Evolutionary conservation across 2,797 vertebrate genomes (phyloP).

Genomic region (Carapus acus): DNA sequence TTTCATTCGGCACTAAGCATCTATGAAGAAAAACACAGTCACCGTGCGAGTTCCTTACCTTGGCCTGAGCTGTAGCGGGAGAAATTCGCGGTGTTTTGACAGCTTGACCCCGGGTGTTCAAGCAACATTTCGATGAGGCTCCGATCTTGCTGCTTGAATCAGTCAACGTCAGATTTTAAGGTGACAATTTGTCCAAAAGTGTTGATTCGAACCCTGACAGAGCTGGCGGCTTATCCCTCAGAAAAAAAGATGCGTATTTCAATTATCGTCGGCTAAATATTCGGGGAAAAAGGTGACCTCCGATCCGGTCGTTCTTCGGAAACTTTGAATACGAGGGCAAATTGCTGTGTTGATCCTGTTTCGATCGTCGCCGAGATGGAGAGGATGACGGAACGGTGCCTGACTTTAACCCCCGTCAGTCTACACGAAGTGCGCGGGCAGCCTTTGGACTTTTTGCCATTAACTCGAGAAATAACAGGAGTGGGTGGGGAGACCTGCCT

Average conservation of each 20-base stretch:
- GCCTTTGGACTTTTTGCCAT: constrained; percentile 15
- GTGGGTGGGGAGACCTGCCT: constrained; percentile 45
- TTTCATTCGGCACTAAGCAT: too few species aligned
- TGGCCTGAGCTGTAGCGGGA: constrained; percentile 70
- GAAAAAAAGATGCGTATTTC: not conserved
- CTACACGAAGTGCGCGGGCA: constrained; percentile 35
- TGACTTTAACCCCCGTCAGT: constrained; percentile 56
- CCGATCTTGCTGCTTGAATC: constrained; percentile 5
- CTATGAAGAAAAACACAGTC: not conserved
- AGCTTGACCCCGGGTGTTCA: constrained; percentile 77
- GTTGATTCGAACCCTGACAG: constrained; percentile 6
- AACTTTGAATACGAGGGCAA: constrained; percentile 55
- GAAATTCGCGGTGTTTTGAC: constrained; percentile 70
- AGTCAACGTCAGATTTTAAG: not conserved
- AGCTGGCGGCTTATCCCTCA: constrained; percentile 42
- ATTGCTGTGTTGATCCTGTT: constrained; percentile 49
- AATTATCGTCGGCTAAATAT: constrained; percentile 13
- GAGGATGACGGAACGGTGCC: constrained; percentile 16
- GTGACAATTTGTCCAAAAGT: too few species aligned
- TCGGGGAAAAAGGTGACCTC: constrained; percentile 10
- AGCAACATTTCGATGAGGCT: constrained; percentile 71
- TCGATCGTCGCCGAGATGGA: constrained; percentile 30
- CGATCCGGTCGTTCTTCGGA: constrained; percentile 26
- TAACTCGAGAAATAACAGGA: not conserved
- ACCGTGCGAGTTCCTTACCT: constrained; percentile 69